Evolutionary conservation across 2,113 vertebrate species (phyloP).

Genomic region (Climacteris rufus): DNA sequence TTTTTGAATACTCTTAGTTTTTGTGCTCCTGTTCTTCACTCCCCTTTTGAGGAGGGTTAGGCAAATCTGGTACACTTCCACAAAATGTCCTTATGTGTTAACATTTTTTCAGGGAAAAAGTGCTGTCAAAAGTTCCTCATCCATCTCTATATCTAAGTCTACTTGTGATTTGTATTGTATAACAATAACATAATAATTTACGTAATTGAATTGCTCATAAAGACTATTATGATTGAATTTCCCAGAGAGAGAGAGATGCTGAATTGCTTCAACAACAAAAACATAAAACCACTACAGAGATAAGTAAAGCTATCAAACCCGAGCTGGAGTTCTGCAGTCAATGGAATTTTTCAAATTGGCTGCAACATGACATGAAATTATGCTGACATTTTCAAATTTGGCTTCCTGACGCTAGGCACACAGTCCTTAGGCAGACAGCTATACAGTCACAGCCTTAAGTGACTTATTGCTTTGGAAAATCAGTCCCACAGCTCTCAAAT

Average conservation of each 20-base stretch:
- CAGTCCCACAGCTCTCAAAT: background rate
- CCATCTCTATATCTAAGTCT: background rate
- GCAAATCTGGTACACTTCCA: background rate
- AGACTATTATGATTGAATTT: background rate
- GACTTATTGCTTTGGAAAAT: background rate
- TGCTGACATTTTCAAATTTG: background rate
- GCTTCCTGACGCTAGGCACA: background rate
- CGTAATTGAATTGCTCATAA: background rate
- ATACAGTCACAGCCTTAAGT: background rate
- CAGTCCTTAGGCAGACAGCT: background rate
- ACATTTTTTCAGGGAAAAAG: background rate
- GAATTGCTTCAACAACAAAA: background rate
- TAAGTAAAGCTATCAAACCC: background rate
- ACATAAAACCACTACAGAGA: background rate
- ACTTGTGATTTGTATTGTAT: background rate
- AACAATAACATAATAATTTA: background rate
- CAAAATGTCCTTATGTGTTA: background rate
- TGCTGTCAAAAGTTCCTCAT: background rate
- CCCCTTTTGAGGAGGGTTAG: background rate
- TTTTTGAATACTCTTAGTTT: background rate
- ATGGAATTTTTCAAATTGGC: background rate
- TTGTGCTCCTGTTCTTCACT: background rate
- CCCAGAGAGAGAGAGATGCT: background rate
- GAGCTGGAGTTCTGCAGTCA: background rate
- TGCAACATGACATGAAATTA: background rate